These are phyloP conservation scores for Aradus depressus DNA, from an alignment of 2,888 invertebrate species.

Conservation along the genomic window DNA sequence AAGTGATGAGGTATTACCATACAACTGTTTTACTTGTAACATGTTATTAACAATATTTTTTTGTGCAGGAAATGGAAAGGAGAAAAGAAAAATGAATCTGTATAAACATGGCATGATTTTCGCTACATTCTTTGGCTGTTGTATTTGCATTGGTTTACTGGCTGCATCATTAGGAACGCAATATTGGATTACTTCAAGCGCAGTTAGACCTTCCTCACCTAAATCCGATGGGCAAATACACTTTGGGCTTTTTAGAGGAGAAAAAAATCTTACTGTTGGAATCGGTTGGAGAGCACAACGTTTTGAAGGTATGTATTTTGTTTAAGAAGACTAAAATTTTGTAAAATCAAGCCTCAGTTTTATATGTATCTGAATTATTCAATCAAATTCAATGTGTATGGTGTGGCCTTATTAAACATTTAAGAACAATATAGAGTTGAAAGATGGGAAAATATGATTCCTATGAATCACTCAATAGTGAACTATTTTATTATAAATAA, in stretches of 20 bases:
- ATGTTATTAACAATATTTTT: not conserved
- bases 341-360: not conserved
- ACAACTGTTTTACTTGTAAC: no score
- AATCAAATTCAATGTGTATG: no score
- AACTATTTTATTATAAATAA: no score
- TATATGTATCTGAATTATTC: not conserved
- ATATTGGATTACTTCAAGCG: conserved; percentile 66
- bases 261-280: conserved; percentile 67
- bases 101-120: conserved; percentile 69
- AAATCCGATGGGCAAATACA: conserved; percentile 56
- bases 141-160: conserved; percentile 62
- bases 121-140: conserved; percentile 68
- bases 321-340: not conserved
- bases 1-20: no score
- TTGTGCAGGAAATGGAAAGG: conserved; percentile 24
- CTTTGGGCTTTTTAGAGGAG: conserved; percentile 80
- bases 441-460: no score
- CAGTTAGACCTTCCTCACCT: conserved; percentile 47
- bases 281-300: conserved; percentile 67
- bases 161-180: conserved; percentile 74
- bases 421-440: no score
- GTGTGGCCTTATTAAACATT: no score
- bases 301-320: conserved; percentile 55
- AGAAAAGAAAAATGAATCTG: conserved; percentile 43
- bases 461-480: no score